These are phyloP conservation scores for Notothenia rossii DNA, from an alignment of 2,113 vertebrate genomes.

Conservation along the genomic window DNA sequence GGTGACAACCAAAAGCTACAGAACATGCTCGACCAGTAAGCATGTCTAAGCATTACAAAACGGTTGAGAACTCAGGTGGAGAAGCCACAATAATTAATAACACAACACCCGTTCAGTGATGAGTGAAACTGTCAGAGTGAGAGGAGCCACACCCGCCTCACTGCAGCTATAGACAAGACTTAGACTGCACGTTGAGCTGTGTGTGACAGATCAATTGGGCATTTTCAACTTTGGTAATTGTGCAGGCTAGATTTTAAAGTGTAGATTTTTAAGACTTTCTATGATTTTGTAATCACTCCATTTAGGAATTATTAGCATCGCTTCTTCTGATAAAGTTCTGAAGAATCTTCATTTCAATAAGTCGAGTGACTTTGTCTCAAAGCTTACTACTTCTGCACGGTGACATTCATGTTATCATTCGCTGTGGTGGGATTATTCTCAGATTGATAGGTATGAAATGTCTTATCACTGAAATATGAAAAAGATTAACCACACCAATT, in stretches of 20 bases:
- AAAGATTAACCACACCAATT: conserved; percentile 12
- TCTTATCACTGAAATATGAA: conserved; percentile 10
- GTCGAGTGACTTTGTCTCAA: background rate
- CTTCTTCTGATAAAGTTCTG: background rate
- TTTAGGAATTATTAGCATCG: background rate
- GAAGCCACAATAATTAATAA: background rate
- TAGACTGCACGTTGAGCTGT: background rate
- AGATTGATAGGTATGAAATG: background rate
- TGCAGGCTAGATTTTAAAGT: background rate
- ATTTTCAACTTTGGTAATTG: background rate
- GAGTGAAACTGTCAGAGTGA: background rate
- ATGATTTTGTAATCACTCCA: background rate
- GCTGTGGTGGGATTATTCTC: conserved; percentile 11
- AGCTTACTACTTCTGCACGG: background rate
- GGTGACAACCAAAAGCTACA: conserved; percentile 31
- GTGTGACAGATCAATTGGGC: background rate
- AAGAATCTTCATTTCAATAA: background rate
- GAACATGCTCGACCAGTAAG: conserved; percentile 45
- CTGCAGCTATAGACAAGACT: background rate
- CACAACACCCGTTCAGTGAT: background rate
- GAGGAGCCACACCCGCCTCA: conserved; percentile 17
- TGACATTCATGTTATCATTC: conserved; percentile 34
- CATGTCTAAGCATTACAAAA: conserved; percentile 9
- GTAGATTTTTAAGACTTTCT: background rate
- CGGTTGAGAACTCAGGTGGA: background rate